These are phyloP conservation scores for Lycorma delicatula DNA, from an alignment of 1,140 invertebrate genomes.

Conservation along the genomic window DNA sequence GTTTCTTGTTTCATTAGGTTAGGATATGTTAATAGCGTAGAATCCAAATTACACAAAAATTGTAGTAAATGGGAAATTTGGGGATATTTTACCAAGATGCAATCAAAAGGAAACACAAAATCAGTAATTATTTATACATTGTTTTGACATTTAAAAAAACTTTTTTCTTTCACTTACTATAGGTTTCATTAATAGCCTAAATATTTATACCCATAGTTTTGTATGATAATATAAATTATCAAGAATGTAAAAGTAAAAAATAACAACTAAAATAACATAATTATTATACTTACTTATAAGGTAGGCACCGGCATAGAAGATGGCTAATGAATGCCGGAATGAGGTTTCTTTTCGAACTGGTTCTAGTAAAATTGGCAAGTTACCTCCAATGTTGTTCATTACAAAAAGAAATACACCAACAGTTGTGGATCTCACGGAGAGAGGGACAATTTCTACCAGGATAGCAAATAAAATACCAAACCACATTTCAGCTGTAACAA, in stretches of 20 bases:
- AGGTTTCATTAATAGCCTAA: background rate
- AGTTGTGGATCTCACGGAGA: constrained; percentile 68
- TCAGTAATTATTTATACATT: background rate
- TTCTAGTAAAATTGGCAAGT: constrained; percentile 77
- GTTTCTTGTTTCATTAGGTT: no score
- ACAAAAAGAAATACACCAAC: constrained; percentile 81
- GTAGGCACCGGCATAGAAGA: constrained; percentile 79
- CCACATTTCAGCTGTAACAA: constrained; percentile 75
- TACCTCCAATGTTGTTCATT: constrained; percentile 91
- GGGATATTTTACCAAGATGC: no score
- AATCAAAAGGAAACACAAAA: background rate
- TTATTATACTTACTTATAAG: constrained; percentile 59
- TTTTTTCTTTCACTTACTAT: background rate
- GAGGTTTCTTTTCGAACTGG: constrained; percentile 68
- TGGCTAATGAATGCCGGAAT: constrained; percentile 73
- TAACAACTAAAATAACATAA: background rate
- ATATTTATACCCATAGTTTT: background rate
- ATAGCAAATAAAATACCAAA: constrained; percentile 85
- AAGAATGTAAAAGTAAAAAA: background rate
- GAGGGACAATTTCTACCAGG: constrained; percentile 76
- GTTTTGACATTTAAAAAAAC: background rate
- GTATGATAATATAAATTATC: background rate
- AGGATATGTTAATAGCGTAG: no score
- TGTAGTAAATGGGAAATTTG: no score
- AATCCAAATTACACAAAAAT: no score